A percentile compares a stretch with the other conserved stretches of the same genome.
phyloP scores from a whole-genome alignment of 2,888 invertebrate genomes.

The Nymphalis polychloros region DNA sequence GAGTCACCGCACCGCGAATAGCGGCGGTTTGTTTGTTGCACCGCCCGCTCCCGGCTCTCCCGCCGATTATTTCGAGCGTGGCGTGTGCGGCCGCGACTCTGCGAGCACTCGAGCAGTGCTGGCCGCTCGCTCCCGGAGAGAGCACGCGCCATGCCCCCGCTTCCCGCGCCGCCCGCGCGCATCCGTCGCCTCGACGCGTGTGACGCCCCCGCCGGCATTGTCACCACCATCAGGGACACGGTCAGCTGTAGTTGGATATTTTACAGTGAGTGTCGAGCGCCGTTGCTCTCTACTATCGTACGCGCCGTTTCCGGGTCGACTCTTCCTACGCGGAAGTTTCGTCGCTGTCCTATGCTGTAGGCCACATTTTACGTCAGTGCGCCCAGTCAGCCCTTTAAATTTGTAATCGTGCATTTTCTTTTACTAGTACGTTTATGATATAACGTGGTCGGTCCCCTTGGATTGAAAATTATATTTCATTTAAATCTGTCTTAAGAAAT shows the following conservation, averaged over 20 bases:
- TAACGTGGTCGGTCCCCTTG: not conserved
- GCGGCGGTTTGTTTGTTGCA: conserved; percentile 79
- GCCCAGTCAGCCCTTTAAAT: conserved; percentile 27
- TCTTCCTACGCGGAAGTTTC: conserved; percentile 36
- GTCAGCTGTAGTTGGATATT: conserved; percentile 89
- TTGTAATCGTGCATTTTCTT: conserved; percentile 11
- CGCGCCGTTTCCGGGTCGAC: conserved; percentile 35
- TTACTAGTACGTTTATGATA: conserved; percentile 7
- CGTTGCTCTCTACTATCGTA: not conserved
- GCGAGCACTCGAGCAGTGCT: conserved; percentile 72
- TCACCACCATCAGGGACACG: conserved; percentile 84
- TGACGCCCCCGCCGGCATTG: conserved; percentile 81
- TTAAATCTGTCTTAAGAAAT: not conserved
- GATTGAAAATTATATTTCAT: not conserved
- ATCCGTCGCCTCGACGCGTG: conserved; percentile 68
- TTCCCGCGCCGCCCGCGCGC: conserved; percentile 69
- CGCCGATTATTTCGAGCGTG: conserved; percentile 72
- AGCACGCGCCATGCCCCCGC: conserved; percentile 72
- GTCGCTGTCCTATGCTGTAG: conserved; percentile 47
- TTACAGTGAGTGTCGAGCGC: conserved; percentile 84
- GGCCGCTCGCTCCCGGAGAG: conserved; percentile 67
- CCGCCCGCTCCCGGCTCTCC: conserved; percentile 75
- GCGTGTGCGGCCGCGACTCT: conserved; percentile 45
- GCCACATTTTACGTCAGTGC: conserved; percentile 48
- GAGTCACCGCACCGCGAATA: conserved; percentile 79